Evolutionary conservation across 2,888 invertebrate species (phyloP).

Genomic region (Mylabris sibirica): DNA sequence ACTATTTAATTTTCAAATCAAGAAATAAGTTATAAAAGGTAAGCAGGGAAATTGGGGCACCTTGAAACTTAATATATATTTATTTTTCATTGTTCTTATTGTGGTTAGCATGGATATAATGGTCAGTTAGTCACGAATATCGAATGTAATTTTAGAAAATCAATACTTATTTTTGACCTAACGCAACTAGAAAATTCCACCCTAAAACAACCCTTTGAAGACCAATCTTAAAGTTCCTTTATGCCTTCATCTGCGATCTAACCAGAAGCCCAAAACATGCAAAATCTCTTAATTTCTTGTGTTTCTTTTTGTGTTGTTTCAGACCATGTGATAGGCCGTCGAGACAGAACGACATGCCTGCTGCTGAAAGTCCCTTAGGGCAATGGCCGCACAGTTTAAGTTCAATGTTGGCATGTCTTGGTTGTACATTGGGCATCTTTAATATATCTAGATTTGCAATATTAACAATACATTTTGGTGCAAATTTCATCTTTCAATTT

Average conservation of each 20-base stretch:
- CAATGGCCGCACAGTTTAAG: constrained; percentile 78
- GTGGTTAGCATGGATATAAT: constrained; percentile 23
- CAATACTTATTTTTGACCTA: not conserved
- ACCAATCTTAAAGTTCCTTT: too few species aligned
- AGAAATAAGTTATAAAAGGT: not conserved
- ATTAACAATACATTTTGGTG: constrained; percentile 87
- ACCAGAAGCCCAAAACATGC: too few species aligned
- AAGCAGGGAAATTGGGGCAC: not conserved
- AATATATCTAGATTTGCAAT: constrained; percentile 80
- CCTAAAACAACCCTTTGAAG: too few species aligned
- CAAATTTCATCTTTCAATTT: constrained; percentile 89
- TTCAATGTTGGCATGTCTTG: constrained; percentile 81
- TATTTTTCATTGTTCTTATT: constrained; percentile 5
- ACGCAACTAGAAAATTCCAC: too few species aligned
- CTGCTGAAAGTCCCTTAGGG: constrained; percentile 65
- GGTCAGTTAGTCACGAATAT: constrained; percentile 32
- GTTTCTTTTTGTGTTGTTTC: constrained; percentile 50
- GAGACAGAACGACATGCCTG: constrained; percentile 59
- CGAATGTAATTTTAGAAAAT: constrained; percentile 20
- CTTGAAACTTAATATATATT: not conserved
- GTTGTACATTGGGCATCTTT: constrained; percentile 87
- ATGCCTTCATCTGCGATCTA: too few species aligned
- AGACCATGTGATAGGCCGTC: constrained; percentile 65
- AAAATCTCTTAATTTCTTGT: too few species aligned
- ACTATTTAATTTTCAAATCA: not conserved